A percentile compares a stretch with the other conserved stretches of the same genome.
Evolutionary conservation across 2,888 invertebrate genomes (phyloP).

Genomic region (Phorcus lineatus): DNA sequence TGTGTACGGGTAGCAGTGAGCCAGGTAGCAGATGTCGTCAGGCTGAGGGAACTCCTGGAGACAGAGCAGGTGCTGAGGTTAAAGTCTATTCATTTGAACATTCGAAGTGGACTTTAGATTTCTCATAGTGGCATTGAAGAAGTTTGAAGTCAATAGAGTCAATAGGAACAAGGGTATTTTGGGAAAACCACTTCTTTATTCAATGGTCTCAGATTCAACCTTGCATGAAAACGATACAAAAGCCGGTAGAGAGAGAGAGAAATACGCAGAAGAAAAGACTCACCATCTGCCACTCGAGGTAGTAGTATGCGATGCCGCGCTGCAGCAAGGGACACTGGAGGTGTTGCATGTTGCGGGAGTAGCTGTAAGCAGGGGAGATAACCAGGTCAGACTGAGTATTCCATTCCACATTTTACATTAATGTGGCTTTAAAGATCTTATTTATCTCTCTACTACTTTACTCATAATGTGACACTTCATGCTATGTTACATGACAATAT

Average conservation of each 20-base stretch:
- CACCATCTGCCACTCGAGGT: slow-evolving; percentile 75
- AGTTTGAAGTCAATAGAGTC: too few species aligned
- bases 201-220: too few species aligned
- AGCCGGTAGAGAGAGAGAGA: too few species aligned
- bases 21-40: slow-evolving; percentile 72
- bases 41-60: slow-evolving; percentile 71
- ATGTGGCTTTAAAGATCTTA: background rate
- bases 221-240: too few species aligned
- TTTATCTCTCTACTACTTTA: background rate
- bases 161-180: too few species aligned
- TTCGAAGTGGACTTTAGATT: too few species aligned
- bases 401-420: background rate
- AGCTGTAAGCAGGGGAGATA: slow-evolving; percentile 50
- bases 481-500: too few species aligned
- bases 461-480: too few species aligned
- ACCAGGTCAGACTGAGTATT: background rate
- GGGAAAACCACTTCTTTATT: too few species aligned
- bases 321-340: slow-evolving; percentile 69
- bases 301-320: slow-evolving; percentile 69
- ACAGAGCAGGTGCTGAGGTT: background rate
- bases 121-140: too few species aligned
- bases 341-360: slow-evolving; percentile 68
- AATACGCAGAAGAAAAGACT: slow-evolving; percentile 32
- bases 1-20: slow-evolving; percentile 75
- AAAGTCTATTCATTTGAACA: background rate